Percentiles rank a stretch among this genome's conserved stretches.
These are phyloP conservation scores for Poecilia gillii DNA, from an alignment of 2,797 vertebrate genomes.

Conservation along the genomic window DNA sequence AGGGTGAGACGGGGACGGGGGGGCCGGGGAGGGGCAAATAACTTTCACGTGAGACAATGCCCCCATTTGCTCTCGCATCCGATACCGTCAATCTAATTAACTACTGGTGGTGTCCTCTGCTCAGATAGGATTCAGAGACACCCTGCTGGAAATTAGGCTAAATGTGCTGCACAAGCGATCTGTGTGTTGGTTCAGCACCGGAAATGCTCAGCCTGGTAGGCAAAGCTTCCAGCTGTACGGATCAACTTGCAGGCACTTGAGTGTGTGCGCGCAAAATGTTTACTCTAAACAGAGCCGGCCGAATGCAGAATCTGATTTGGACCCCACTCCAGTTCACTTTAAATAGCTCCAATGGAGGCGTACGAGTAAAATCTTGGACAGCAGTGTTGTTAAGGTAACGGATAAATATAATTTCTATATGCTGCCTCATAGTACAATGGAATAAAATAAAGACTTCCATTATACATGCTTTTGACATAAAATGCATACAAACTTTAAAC, in stretches of 20 bases:
- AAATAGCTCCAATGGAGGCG: background rate
- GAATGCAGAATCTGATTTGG: background rate
- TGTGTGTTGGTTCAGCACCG: constrained; percentile 32
- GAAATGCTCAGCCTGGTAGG: constrained; percentile 45
- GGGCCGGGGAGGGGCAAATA: constrained; percentile 54
- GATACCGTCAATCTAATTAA: constrained; percentile 66
- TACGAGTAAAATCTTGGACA: background rate
- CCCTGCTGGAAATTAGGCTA: constrained; percentile 50
- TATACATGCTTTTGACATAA: background rate
- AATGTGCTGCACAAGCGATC: constrained; percentile 42
- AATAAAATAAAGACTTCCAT: background rate
- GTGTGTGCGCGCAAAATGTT: constrained; percentile 11
- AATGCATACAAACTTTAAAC: background rate
- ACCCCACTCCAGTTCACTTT: background rate
- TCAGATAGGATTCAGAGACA: constrained; percentile 61
- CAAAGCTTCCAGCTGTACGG: constrained; percentile 47
- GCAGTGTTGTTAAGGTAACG: background rate
- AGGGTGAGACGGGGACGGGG: no score
- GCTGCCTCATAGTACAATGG: background rate
- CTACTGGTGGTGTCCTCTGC: constrained; percentile 57
- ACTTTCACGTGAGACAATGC: constrained; percentile 52
- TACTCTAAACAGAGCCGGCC: constrained; percentile 14
- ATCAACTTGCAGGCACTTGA: constrained; percentile 33
- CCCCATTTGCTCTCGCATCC: constrained; percentile 59
- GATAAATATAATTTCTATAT: background rate